Percentiles rank a stretch among this genome's conserved stretches.
Evolutionary conservation across 2,113 vertebrate species (phyloP).

Genomic region (Echinops telfairi): DNA sequence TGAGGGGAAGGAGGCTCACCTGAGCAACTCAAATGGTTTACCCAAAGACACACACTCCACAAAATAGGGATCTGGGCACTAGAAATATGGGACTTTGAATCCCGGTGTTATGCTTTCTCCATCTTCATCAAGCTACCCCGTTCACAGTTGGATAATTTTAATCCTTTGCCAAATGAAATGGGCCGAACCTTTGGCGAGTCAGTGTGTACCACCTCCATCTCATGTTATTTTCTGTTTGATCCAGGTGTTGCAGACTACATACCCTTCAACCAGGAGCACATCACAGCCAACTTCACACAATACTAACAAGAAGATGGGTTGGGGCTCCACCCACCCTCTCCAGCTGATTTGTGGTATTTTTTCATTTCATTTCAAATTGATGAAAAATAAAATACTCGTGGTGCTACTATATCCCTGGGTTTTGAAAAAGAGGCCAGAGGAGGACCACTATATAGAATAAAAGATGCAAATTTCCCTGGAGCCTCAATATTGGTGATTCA

Average conservation of each 20-base stretch:
- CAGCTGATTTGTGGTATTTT: neutral
- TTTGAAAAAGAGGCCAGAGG: neutral
- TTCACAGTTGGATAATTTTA: neutral
- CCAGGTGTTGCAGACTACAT: constrained; percentile 83
- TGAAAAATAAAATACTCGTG: neutral
- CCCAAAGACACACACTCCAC: neutral
- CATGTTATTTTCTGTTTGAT: neutral
- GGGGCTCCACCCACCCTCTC: neutral
- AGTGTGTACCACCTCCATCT: neutral
- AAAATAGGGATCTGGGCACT: neutral
- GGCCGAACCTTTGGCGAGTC: rapidly evolving
- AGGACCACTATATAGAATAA: constrained; percentile 21
- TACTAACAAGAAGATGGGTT: constrained; percentile 64
- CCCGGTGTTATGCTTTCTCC: neutral
- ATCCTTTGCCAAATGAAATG: neutral
- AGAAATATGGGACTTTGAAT: neutral
- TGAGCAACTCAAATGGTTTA: neutral
- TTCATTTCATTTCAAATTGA: neutral
- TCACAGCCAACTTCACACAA: constrained; percentile 83
- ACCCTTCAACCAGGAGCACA: constrained; percentile 69
- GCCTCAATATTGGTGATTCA: neutral
- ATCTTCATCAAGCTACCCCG: neutral
- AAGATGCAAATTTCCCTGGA: neutral
- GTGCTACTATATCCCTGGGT: neutral
- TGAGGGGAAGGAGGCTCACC: neutral